Evolutionary conservation across 2,888 invertebrate genomes (phyloP).

Genomic region (Dicycla oo): DNA sequence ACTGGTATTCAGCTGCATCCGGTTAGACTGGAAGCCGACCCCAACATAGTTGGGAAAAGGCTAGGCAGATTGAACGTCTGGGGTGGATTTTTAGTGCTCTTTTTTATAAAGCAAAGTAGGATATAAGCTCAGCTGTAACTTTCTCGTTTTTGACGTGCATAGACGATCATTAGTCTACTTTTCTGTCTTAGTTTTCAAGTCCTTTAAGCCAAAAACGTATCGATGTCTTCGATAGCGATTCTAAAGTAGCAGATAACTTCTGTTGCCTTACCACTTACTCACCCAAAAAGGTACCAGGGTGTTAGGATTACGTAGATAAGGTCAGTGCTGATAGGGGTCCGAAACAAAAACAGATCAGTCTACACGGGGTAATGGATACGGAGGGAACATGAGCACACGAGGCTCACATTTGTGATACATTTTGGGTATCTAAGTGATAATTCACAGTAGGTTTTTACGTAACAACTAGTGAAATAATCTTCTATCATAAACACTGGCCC

Average conservation of each 20-base stretch:
- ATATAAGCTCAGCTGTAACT: neutral
- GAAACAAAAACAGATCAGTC: slow-evolving; percentile 43
- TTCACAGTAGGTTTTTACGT: neutral
- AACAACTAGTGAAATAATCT: too few species aligned
- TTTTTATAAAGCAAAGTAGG: neutral
- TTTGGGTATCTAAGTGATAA: slow-evolving; percentile 19
- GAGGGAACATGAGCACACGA: slow-evolving; percentile 4
- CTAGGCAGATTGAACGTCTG: too few species aligned
- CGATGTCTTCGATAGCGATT: neutral
- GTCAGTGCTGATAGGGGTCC: slow-evolving; percentile 36
- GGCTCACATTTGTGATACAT: slow-evolving; percentile 11
- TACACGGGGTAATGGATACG: slow-evolving; percentile 40
- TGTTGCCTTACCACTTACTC: slow-evolving; percentile 11
- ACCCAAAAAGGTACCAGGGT: slow-evolving; percentile 35
- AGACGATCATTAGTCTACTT: neutral
- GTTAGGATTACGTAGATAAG: slow-evolving; percentile 44
- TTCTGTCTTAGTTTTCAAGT: neutral
- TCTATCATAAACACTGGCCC: neutral
- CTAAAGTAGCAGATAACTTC: slow-evolving; percentile 18
- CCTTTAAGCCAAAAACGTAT: slow-evolving; percentile 23
- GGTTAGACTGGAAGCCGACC: too few species aligned
- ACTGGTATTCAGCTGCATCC: too few species aligned
- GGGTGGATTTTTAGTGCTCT: slow-evolving; percentile 2
- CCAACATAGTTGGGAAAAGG: too few species aligned
- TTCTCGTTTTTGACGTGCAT: neutral